A percentile compares a stretch with the other conserved stretches of the same genome.
Conservation (phyloP, 2,113 vertebrate genomes). For the Sceloporus undulatus region DNA sequence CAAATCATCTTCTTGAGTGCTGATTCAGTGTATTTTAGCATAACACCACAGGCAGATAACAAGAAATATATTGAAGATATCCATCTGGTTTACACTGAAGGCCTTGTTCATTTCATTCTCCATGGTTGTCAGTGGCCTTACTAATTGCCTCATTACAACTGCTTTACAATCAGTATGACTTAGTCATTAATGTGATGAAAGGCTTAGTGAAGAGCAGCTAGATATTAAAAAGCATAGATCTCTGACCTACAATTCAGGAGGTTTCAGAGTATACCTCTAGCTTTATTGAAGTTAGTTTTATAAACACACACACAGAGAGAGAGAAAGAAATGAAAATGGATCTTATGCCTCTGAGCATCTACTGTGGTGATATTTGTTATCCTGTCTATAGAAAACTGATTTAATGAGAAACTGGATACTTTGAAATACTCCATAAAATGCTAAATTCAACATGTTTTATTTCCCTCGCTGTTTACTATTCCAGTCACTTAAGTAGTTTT, state of each 20-base stretch:
- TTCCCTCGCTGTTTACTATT: constrained; percentile 5
- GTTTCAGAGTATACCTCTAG: constrained; percentile 38
- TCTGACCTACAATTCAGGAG: constrained; percentile 64
- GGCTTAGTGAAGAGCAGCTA: constrained; percentile 59
- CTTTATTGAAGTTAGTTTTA: constrained; percentile 70
- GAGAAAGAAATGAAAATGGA: constrained; percentile 37
- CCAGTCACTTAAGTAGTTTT: constrained; percentile 34
- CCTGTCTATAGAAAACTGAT: not conserved
- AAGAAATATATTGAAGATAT: constrained; percentile 82
- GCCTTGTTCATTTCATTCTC: constrained; percentile 49
- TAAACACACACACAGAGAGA: constrained; percentile 38
- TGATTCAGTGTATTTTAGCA: constrained; percentile 77
- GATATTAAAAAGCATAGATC: constrained; percentile 84
- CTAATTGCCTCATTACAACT: constrained; percentile 78
- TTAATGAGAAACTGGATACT: not conserved
- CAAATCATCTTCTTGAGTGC: constrained; percentile 62
- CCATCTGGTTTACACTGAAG: constrained; percentile 75
- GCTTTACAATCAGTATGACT: constrained; percentile 73
- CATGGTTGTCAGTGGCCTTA: constrained; percentile 69
- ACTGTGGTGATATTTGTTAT: constrained; percentile 34
- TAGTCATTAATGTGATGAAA: constrained; percentile 75
- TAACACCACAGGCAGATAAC: constrained; percentile 76
- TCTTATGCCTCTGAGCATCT: rapidly evolving
- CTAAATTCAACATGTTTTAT: constrained; percentile 27
- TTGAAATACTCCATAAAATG: constrained; percentile 7